These are phyloP conservation scores for Oenanthe oenanthe DNA, from an alignment of 2,113 vertebrate genomes.

Conservation along the genomic window DNA sequence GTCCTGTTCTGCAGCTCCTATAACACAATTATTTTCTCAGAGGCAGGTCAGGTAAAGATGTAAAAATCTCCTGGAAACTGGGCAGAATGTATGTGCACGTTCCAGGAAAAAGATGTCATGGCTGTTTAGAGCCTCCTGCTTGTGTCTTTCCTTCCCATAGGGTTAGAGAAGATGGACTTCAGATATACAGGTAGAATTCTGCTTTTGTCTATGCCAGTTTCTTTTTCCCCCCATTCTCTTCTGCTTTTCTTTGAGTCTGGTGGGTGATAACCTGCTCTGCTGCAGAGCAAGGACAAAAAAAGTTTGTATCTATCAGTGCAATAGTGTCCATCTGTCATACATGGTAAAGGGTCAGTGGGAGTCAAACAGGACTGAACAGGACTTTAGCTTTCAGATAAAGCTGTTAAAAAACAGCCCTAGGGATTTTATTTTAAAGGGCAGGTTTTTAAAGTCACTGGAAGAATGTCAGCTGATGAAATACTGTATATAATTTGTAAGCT, in stretches of 20 bases:
- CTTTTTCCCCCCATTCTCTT: neutral
- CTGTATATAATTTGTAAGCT: neutral
- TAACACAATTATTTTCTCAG: neutral
- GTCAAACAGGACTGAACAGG: neutral
- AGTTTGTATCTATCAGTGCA: neutral
- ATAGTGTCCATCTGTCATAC: neutral
- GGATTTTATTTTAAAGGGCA: neutral
- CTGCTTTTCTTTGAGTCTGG: neutral
- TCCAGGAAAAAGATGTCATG: neutral
- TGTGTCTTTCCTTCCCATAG: neutral
- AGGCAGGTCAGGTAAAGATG: neutral
- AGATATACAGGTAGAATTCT: neutral
- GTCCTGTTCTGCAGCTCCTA: neutral
- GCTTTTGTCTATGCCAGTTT: neutral
- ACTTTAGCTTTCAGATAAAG: neutral
- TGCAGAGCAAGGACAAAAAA: neutral
- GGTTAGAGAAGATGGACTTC: neutral
- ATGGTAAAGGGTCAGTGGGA: neutral
- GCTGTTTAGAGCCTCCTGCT: neutral
- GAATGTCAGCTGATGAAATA: neutral
- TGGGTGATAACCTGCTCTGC: neutral
- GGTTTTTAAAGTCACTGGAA: neutral
- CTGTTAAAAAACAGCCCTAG: neutral
- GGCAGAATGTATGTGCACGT: neutral
- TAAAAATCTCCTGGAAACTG: neutral